phyloP scores from a whole-genome alignment of 2,797 vertebrate species.

The Darevskia mixta region DNA sequence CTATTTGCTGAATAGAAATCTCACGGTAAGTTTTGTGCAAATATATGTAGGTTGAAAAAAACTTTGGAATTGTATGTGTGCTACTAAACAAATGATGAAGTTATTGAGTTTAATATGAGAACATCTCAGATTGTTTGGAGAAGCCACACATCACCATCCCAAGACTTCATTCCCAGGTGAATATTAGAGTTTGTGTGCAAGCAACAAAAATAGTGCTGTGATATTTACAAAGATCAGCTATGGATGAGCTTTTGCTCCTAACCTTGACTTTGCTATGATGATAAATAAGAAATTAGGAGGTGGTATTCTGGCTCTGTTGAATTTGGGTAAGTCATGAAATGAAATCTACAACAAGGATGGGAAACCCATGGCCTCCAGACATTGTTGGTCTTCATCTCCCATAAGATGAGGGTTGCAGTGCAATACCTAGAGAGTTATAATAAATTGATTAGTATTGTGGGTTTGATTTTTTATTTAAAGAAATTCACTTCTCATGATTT shows the following conservation, averaged over 20 bases:
- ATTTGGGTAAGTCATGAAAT: not conserved
- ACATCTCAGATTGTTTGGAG: not conserved
- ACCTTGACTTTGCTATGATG: not conserved
- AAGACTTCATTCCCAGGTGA: not conserved
- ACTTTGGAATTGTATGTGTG: not conserved
- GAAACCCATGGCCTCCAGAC: too few relatives aligned
- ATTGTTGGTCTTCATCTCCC: too few relatives aligned
- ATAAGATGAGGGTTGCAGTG: too few relatives aligned
- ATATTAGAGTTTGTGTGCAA: not conserved
- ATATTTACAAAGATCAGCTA: not conserved
- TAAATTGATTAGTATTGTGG: too few relatives aligned
- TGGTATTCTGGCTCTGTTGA: not conserved
- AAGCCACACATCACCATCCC: not conserved
- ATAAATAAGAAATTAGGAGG: not conserved
- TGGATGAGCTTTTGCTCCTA: not conserved
- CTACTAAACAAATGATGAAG: not conserved
- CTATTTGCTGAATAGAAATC: not conserved
- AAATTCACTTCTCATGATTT: too few relatives aligned
- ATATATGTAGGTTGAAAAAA: not conserved
- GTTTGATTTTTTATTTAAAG: too few relatives aligned
- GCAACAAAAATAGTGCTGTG: not conserved
- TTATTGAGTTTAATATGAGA: not conserved
- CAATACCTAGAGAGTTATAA: too few relatives aligned
- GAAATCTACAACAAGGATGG: not conserved
- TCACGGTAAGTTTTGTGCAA: not conserved